Evolutionary conservation across 1,140 invertebrate species (phyloP).

Genomic region (Drosophila elegans): DNA sequence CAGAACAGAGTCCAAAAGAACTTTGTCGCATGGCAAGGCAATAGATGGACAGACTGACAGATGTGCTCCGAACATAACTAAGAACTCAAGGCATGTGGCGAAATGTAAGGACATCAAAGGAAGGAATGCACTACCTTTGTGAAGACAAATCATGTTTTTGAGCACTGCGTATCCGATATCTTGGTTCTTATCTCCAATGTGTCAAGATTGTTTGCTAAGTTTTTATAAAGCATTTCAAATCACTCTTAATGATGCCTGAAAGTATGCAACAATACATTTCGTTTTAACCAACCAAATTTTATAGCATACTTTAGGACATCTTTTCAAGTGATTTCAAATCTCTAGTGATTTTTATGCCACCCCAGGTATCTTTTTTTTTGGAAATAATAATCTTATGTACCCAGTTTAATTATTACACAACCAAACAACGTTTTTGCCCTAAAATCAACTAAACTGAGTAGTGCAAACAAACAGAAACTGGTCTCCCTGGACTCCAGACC

Average conservation of each 20-base stretch:
- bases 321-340: too few species aligned
- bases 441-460: slow-evolving; percentile 4
- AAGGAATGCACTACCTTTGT: background rate
- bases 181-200: too few species aligned
- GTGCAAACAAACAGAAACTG: background rate
- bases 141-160: background rate
- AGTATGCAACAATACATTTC: too few species aligned
- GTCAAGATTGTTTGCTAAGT: too few species aligned
- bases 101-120: background rate
- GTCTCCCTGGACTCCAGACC: slow-evolving; percentile 3
- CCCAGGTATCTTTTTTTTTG: too few species aligned
- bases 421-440: background rate
- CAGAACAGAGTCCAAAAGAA: background rate
- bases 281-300: too few species aligned
- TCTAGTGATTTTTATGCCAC: too few species aligned
- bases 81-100: background rate
- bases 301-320: too few species aligned
- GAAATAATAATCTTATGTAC: too few species aligned
- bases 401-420: background rate
- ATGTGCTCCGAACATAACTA: background rate
- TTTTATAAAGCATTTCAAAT: background rate
- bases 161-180: too few species aligned
- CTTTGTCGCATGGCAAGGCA: background rate
- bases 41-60: background rate
- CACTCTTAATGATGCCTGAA: too few species aligned